Evolutionary conservation across 2,113 vertebrate genomes (phyloP).

Genomic region (Amazona vittata): DNA sequence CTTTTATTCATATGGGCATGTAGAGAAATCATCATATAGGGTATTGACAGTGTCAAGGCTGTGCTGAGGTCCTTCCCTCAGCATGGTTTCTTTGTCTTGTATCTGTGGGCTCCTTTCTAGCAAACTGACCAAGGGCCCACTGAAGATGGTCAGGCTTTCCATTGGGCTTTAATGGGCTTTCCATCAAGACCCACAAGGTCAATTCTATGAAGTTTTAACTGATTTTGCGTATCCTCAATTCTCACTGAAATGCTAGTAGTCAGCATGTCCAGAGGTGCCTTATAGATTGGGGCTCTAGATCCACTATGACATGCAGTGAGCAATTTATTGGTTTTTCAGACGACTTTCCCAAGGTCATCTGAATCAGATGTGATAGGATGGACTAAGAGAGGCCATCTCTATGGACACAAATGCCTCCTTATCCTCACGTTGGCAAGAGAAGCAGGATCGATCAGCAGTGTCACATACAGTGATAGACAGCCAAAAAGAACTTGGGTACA

Average conservation of each 20-base stretch:
- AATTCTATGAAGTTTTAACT: neutral
- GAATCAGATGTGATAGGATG: neutral
- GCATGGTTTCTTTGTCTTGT: neutral
- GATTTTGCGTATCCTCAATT: neutral
- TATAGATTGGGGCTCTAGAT: neutral
- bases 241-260: neutral
- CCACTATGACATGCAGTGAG: neutral
- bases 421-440: neutral
- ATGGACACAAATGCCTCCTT: neutral
- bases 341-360: neutral
- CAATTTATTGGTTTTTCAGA: conserved; percentile 20
- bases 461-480: neutral
- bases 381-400: neutral
- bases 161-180: neutral
- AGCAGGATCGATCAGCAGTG: neutral
- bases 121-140: neutral
- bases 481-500: neutral
- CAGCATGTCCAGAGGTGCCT: neutral
- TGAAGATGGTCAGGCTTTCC: neutral
- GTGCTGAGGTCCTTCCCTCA: neutral
- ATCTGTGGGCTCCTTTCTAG: neutral
- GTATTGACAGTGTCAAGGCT: neutral
- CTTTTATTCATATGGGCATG: neutral
- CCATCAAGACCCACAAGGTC: neutral
- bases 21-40: neutral